Base-by-base conservation (phyloP, 2,888 invertebrate species). In the Atherix ibis region DNA sequence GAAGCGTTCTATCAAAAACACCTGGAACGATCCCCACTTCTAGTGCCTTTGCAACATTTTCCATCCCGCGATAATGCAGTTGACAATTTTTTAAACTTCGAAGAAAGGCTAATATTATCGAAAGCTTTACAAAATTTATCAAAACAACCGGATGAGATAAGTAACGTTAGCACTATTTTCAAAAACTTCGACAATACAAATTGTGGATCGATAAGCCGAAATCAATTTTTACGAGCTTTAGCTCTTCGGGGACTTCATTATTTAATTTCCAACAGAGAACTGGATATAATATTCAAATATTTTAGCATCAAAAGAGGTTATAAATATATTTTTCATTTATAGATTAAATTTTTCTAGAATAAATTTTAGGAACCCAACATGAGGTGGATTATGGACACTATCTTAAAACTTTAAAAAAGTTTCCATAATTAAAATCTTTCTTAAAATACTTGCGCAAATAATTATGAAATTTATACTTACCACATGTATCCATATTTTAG, bases 301-400 rank as follows among this genome's bases (percentile, higher is more conserved):
- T 83, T 82, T 57, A 70, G 74, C 28, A 68, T 72, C 44, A 68
- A 69, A 46, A 67, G 75, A 41, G 77, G 74, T 45, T 39, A 6
- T 9, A 18, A 15, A 5, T 13, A 13, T 15, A 28, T 26, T 26
- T 10, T 26, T 26, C 10, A 22, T 22, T 22, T 22, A 10, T 22
- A 8, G 6, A 6, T 10, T 8, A 22, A 22, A 22, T 8, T 22
- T 10, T 22, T 22, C 6, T 10, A 22, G 10, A 17, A 15, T 24
- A 12, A 12, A 26, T 37, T 35, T 16, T 12, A 39, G 39, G 39
- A 4, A 12, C 25, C n/a, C 39, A 33, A 19, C 25, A 13, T 40
- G 70, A 78, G 62, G 69, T 81, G 18, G 72, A 82, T 56, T 83
- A 82, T 59, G 67, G 76, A 40, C n/a, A n/a, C n/a, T n/a, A n/a